Evolutionary conservation across 2,888 invertebrate genomes (phyloP), one percentile per base, ranked within the genome.

Genomic region (Phrixothrix hirtus): DNA sequence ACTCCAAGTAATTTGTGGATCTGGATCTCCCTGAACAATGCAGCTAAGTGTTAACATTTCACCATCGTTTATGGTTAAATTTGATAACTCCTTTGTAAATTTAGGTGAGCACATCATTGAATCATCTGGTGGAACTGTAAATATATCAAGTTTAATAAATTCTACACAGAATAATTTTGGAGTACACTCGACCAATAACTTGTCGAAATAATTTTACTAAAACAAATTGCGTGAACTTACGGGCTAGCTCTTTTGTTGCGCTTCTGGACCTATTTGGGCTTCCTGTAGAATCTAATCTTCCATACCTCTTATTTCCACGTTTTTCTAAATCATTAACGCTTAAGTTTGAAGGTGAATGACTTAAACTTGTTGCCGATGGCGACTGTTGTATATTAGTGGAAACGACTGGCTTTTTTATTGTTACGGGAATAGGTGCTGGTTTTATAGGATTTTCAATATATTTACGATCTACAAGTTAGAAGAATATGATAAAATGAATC

Each of bases 11-110:
- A 95, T 87, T 70, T 93, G 86, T 0, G 96, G 95, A 73, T 93
- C 95, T 35, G 96, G 95, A 77, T 95, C 95, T 9, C 95, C 95
- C 61, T 87, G 85, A 39, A 95, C 91, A 58, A 89, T 85, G 59
- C 90, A 92, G 9, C 85, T 86, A 60, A 97, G 81, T 63, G 88
- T 83, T 47, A 95, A 79, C 52, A 88, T 85, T 56, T 92, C 89
- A n/a, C 95, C 96, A 77, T 96, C 96, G 27, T 84, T 84, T 25
- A 94, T 83, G n/a, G 81, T 82, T 38, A 90, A 71, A 70, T 91
- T 86, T 59, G 81, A 82, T 17, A 96, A 78, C 12, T 86, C 83
- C 66, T 89, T 88, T 0, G 87, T 85, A 74, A 95, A 94, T 66
- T 87, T 84, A 1, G 96, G 96, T 61, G 85, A 82, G 72, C 89